phyloP scores from a whole-genome alignment of 2,888 invertebrate genomes.

The Coecobrya sp. region DNA sequence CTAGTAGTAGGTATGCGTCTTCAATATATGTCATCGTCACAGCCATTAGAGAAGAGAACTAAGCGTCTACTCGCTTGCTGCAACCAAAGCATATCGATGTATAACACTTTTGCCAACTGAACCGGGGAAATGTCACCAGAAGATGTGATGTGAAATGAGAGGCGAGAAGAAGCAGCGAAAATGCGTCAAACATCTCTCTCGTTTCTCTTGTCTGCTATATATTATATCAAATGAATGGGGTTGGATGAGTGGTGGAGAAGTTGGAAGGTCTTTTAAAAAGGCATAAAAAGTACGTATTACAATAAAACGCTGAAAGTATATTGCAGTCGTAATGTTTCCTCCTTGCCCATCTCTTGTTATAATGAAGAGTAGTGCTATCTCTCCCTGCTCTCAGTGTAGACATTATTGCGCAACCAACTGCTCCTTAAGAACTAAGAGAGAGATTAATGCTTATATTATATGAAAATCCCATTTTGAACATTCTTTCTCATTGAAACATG shows the following conservation, averaged over 20 bases:
- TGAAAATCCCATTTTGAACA: slow-evolving; percentile 48
- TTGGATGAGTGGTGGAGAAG: neutral
- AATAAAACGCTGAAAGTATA: neutral
- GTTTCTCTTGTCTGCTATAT: neutral
- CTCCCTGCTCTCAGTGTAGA: neutral
- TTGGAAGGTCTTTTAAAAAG: slow-evolving; percentile 43
- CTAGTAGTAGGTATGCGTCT: neutral
- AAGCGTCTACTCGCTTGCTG: neutral
- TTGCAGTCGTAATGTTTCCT: slow-evolving; percentile 27
- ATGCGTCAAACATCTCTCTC: slow-evolving; percentile 72
- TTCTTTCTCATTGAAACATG: slow-evolving; percentile 37
- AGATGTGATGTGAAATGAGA: slow-evolving; percentile 55
- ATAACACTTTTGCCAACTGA: slow-evolving; percentile 72
- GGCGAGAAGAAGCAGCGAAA: slow-evolving; percentile 42
- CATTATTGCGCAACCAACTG: slow-evolving; percentile 48
- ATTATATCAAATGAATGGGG: neutral
- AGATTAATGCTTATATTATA: slow-evolving; percentile 39
- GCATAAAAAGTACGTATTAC: slow-evolving; percentile 20
- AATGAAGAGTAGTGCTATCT: neutral
- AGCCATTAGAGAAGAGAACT: neutral
- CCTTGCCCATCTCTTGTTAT: neutral
- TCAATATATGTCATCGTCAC: slow-evolving; percentile 11
- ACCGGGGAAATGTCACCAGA: slow-evolving; percentile 78
- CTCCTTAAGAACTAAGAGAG: slow-evolving; percentile 7
- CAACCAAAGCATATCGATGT: slow-evolving; percentile 59